Percentiles rank a stretch among this genome's conserved stretches.
Conservation (phyloP, 2,888 invertebrate species). For the Drosophila lacicola region DNA sequence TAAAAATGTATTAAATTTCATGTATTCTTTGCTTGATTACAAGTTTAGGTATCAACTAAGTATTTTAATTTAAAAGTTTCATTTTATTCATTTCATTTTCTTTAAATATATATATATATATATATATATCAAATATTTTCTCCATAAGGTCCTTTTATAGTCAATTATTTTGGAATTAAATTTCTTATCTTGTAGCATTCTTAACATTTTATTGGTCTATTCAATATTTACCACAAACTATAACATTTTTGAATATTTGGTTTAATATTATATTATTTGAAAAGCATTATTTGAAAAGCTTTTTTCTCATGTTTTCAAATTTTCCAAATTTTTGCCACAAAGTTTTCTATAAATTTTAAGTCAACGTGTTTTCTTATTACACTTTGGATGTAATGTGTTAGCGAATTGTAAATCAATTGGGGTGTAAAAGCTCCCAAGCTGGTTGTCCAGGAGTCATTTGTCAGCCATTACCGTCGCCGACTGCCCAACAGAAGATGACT, state of each 20-base stretch:
- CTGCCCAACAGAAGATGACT: constrained; percentile 19
- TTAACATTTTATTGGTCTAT: neutral
- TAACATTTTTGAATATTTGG: no score
- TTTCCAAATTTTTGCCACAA: neutral
- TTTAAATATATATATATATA: no score
- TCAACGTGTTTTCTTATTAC: neutral
- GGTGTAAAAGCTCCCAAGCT: neutral
- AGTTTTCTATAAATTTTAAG: neutral
- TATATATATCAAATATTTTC: no score
- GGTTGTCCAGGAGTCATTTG: neutral
- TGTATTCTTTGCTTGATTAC: no score
- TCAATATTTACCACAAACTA: neutral
- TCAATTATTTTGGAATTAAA: no score
- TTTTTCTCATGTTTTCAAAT: neutral
- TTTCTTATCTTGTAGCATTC: no score
- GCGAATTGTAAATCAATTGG: constrained; percentile 10
- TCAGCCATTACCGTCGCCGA: constrained; percentile 10
- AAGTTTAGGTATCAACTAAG: no score
- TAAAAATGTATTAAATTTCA: no score
- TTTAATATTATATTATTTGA: neutral
- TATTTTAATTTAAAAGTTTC: no score
- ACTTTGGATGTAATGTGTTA: no score
- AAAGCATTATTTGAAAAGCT: neutral
- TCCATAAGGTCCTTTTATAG: no score
- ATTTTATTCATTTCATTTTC: no score